A percentile compares a stretch with the other conserved stretches of the same genome.
These are phyloP conservation scores for Anoplophora glabripennis DNA, from an alignment of 1,140 invertebrate species.

Conservation along the genomic window DNA sequence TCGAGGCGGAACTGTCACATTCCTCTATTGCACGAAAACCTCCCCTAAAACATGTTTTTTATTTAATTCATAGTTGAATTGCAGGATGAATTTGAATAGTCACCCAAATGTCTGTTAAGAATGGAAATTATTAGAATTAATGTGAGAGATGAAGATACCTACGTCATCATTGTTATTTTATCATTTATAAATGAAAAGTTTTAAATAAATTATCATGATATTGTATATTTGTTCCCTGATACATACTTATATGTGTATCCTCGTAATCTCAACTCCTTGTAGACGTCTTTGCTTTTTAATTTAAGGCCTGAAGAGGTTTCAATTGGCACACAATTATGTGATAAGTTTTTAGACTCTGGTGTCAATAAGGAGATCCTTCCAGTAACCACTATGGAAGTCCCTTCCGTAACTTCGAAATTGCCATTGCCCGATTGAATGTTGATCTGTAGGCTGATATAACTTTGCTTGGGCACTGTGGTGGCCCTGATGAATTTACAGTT, in stretches of 20 bases:
- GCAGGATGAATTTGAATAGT: too few relatives aligned
- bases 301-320: background rate
- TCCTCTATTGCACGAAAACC: slow-evolving; percentile 61
- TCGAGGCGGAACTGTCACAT: slow-evolving; percentile 45
- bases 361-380: slow-evolving; percentile 3
- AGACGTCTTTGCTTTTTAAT: slow-evolving; percentile 69
- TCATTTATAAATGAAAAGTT: background rate
- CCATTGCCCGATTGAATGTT: slow-evolving; percentile 79
- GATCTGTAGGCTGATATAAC: slow-evolving; percentile 69
- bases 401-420: slow-evolving; percentile 65
- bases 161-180: slow-evolving; percentile 10
- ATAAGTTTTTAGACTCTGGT: background rate
- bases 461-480: slow-evolving; percentile 72
- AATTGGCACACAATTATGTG: background rate
- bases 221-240: background rate
- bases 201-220: too few relatives aligned
- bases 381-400: slow-evolving; percentile 7
- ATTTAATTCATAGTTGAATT: too few relatives aligned
- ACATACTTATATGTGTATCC: slow-evolving; percentile 83
- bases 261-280: slow-evolving; percentile 76
- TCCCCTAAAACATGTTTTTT: slow-evolving; percentile 45
- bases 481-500: slow-evolving; percentile 80
- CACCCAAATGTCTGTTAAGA: too few relatives aligned
- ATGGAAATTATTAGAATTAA: too few relatives aligned
- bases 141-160: slow-evolving; percentile 65